These are phyloP conservation scores for Arrhamphus sclerolepis DNA, from an alignment of 2,797 vertebrate species.

Conservation along the genomic window DNA sequence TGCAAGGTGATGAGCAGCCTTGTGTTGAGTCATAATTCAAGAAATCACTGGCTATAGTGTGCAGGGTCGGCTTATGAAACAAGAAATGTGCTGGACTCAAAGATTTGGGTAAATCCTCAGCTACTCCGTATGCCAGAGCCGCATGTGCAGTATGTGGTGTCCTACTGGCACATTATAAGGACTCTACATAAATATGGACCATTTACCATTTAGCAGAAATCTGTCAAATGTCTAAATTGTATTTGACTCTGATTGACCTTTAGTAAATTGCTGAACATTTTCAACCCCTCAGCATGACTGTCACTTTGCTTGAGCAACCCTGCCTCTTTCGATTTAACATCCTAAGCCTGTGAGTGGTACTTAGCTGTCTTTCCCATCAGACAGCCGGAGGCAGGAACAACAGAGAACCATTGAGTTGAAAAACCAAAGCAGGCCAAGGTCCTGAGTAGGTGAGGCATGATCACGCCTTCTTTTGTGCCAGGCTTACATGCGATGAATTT, in stretches of 20 bases:
- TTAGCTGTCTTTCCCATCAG: slow-evolving; percentile 50
- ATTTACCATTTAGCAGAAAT: too few species aligned
- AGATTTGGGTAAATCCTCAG: neutral
- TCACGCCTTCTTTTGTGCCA: slow-evolving; percentile 37
- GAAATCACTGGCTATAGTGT: slow-evolving; percentile 1
- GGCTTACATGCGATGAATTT: slow-evolving; percentile 37
- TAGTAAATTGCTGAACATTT: slow-evolving; percentile 2
- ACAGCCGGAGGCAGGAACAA: slow-evolving; percentile 39
- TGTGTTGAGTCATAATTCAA: slow-evolving; percentile 34
- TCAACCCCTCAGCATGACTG: neutral
- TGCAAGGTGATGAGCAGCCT: slow-evolving; percentile 1
- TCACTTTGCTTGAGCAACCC: slow-evolving; percentile 2
- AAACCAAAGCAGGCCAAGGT: slow-evolving; percentile 47
- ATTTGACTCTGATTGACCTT: neutral
- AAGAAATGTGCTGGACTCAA: neutral
- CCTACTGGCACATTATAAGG: too few species aligned
- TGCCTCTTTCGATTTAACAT: slow-evolving; percentile 44
- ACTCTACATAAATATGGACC: too few species aligned
- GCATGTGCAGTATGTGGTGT: too few species aligned
- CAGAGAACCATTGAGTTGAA: slow-evolving; percentile 34
- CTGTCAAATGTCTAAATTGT: neutral
- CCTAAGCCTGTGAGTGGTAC: slow-evolving; percentile 60
- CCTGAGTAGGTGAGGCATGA: slow-evolving; percentile 46
- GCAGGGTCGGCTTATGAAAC: slow-evolving; percentile 9
- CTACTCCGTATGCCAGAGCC: too few species aligned